Evolutionary conservation across 92 coral and sea anemone species (phyloP).

Genomic region (Isaurus tuberculatus): DNA sequence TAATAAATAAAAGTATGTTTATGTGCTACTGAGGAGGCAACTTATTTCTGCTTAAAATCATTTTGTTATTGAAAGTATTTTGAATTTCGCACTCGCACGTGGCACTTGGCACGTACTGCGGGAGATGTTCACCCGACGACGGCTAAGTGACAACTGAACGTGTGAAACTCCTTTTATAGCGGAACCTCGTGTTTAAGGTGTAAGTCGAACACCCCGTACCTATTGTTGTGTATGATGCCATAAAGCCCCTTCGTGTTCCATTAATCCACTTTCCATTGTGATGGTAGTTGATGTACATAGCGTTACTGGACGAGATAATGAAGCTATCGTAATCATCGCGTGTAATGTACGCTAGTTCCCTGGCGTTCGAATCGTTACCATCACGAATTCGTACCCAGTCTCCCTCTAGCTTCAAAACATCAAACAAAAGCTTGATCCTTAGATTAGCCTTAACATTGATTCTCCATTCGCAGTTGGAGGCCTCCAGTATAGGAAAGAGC

Average conservation of each 20-base stretch:
- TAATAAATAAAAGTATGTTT: too few species aligned
- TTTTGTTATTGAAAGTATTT: too few species aligned
- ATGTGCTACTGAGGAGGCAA: too few species aligned
- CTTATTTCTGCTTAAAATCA: too few species aligned
- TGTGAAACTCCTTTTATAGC: too few species aligned
- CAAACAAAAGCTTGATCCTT: conserved; percentile 90
- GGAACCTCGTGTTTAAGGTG: too few species aligned
- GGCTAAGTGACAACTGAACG: too few species aligned
- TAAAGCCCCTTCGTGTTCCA: conserved; percentile 81
- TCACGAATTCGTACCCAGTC: conserved; percentile 81
- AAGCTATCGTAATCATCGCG: conserved; percentile 47
- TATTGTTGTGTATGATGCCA: conserved; percentile 78
- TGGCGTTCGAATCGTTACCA: conserved; percentile 84
- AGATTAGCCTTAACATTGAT: conserved; percentile 62
- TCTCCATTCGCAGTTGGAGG: conserved; percentile 81
- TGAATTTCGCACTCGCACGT: too few species aligned
- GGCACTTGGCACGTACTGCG: too few species aligned
- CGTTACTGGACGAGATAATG: conserved; percentile 68
- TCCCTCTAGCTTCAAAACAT: conserved; percentile 78
- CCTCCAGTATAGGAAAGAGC: conserved; percentile 66
- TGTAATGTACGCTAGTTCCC: conserved; percentile 70
- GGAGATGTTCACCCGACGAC: too few species aligned
- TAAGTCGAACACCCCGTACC: conserved; percentile 29
- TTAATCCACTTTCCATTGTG: conserved; percentile 85
- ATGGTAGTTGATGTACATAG: conserved; percentile 72